Percentiles rank a stretch among this genome's conserved stretches.
These are phyloP conservation scores for Leucophenga montana DNA, from an alignment of 2,888 invertebrate genomes.

Conservation along the genomic window DNA sequence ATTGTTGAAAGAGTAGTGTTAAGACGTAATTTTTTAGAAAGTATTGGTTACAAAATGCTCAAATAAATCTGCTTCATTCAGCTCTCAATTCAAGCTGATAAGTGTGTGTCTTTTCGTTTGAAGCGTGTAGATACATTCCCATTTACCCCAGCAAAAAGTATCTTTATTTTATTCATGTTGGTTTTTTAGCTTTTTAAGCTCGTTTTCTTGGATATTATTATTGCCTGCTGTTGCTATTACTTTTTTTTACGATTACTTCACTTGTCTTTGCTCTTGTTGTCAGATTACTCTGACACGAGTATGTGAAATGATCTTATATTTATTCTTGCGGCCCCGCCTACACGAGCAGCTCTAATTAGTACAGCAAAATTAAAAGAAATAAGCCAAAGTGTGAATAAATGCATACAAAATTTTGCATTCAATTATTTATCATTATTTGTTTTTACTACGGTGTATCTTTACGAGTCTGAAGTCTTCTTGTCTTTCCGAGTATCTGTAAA, in stretches of 20 bases:
- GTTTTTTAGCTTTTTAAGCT: too few species aligned
- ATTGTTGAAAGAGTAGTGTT: too few species aligned
- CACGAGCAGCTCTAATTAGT: background rate
- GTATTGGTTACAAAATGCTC: too few species aligned
- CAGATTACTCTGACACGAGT: background rate
- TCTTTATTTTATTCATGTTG: too few species aligned
- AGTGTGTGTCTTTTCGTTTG: too few species aligned
- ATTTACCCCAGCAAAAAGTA: too few species aligned
- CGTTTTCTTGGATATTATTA: too few species aligned
- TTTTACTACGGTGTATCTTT: background rate
- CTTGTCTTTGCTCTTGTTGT: constrained; percentile 25
- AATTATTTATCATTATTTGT: constrained; percentile 45
- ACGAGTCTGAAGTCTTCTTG: background rate
- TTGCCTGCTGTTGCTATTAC: constrained; percentile 32
- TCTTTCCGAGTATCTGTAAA: background rate
- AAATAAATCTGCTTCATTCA: too few species aligned
- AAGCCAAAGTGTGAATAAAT: constrained; percentile 50
- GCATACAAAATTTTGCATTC: constrained; percentile 44
- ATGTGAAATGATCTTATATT: background rate
- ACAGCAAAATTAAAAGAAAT: background rate
- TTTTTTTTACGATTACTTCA: constrained; percentile 25
- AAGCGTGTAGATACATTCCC: too few species aligned
- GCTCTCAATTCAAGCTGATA: too few species aligned
- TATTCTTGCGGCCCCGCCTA: background rate
- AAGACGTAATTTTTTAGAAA: too few species aligned